A percentile compares a stretch with the other conserved stretches of the same genome.
Evolutionary conservation across 2,797 vertebrate species (phyloP).

Genomic region (Selene dorsalis): DNA sequence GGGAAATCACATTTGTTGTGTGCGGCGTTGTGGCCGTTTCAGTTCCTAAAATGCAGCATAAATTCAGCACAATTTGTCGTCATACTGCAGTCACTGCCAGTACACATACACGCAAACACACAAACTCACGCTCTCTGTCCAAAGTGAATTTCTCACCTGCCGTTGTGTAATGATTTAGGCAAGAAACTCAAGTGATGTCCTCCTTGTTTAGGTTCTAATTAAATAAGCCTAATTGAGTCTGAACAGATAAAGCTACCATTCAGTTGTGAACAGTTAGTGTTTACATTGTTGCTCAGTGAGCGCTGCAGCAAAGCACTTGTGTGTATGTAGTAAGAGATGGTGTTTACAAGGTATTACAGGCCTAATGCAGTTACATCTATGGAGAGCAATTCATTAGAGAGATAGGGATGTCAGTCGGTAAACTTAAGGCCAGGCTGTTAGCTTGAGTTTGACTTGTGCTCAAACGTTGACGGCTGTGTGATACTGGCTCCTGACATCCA

Average conservation of each 20-base stretch:
- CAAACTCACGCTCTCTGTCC: conserved; percentile 3
- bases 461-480: conserved; percentile 20
- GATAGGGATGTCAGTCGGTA: background rate
- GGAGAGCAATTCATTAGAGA: conserved; percentile 51
- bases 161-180: conserved; percentile 55
- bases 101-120: background rate
- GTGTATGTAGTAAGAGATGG: conserved; percentile 4
- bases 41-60: conserved; percentile 45
- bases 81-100: conserved; percentile 16
- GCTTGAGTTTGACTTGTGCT: conserved; percentile 28
- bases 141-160: conserved; percentile 24
- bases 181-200: conserved; percentile 68
- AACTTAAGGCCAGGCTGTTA: conserved; percentile 20
- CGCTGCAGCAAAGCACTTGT: conserved; percentile 21
- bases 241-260: conserved; percentile 58
- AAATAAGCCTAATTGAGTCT: conserved; percentile 75
- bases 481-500: background rate
- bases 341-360: conserved; percentile 47
- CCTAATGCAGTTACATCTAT: conserved; percentile 57
- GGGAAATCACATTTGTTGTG: conserved; percentile 57
- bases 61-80: conserved; percentile 24
- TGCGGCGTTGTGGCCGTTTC: conserved; percentile 50
- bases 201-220: conserved; percentile 72
- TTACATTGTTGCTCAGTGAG: conserved; percentile 60
- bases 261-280: conserved; percentile 66